Conservation (phyloP, 2,888 invertebrate species). For the Philonicus albiceps region DNA sequence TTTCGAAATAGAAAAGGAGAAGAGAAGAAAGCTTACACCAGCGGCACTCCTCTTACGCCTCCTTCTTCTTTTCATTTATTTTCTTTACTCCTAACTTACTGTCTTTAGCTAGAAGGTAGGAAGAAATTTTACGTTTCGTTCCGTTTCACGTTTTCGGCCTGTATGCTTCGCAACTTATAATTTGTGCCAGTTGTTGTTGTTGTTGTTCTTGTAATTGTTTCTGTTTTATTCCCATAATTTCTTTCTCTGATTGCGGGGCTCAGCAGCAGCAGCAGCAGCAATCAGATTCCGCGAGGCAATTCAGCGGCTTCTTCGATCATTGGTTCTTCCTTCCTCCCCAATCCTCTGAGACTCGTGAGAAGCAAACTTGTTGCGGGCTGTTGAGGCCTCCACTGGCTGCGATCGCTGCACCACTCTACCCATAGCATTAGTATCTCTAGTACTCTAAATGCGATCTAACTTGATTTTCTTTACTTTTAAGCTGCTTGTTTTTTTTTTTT, state of each 20-base stretch:
- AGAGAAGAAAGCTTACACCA: not conserved
- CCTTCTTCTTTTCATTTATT: not conserved
- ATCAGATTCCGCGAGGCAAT: not conserved
- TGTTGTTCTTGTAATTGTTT: not conserved
- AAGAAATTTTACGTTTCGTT: constrained; percentile 30
- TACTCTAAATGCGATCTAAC: constrained; percentile 31
- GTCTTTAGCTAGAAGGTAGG: not conserved
- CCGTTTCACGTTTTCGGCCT: constrained; percentile 2
- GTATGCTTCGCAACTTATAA: not conserved
- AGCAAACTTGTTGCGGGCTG: not conserved
- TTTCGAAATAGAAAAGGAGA: not conserved
- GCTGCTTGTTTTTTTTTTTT: constrained; percentile 19
- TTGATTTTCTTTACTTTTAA: constrained; percentile 32
- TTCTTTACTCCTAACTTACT: not conserved
- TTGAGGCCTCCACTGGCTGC: not conserved
- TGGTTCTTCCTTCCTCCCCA: not conserved
- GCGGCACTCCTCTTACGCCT: not conserved
- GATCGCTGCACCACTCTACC: not conserved
- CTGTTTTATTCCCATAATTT: constrained; percentile 22
- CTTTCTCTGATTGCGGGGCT: not conserved
- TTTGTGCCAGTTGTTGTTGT: not conserved
- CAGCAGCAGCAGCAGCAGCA: not conserved
- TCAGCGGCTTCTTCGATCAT: not conserved
- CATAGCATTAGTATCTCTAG: not conserved
- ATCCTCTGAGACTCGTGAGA: not conserved